These are phyloP conservation scores for Unio pictorum DNA, from an alignment of 2,888 invertebrate species.

Conservation along the genomic window DNA sequence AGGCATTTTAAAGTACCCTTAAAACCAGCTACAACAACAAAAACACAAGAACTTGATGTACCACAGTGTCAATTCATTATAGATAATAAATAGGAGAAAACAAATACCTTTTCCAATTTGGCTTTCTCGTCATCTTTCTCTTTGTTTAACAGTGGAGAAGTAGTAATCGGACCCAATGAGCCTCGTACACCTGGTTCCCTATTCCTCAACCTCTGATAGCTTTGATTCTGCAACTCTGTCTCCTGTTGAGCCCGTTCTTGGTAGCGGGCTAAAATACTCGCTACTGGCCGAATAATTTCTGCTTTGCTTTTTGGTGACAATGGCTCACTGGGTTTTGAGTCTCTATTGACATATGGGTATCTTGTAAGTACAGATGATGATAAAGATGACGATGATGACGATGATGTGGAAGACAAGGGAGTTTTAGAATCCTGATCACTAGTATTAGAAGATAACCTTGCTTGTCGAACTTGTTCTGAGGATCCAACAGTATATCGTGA, in stretches of 20 bases:
- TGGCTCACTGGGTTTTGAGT: constrained; percentile 8
- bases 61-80: too few species aligned
- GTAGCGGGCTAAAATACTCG: constrained; percentile 27
- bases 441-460: constrained; percentile 13
- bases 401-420: constrained; percentile 30
- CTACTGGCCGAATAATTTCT: constrained; percentile 21
- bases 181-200: constrained; percentile 25
- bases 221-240: too few species aligned
- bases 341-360: constrained; percentile 21
- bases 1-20: too few species aligned
- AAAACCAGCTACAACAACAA: too few species aligned
- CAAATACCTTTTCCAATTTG: constrained; percentile 51
- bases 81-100: too few species aligned
- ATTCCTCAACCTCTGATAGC: constrained; percentile 19
- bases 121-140: constrained; percentile 36
- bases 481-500: constrained; percentile 3
- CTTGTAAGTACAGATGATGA: constrained; percentile 31
- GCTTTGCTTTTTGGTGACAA: constrained; percentile 7
- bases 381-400: constrained; percentile 17
- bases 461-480: neutral
- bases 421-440: constrained; percentile 33
- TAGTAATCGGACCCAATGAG: constrained; percentile 26
- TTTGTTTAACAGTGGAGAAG: constrained; percentile 24
- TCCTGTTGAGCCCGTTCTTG: constrained; percentile 3
- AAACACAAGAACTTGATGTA: too few species aligned